Evolutionary conservation across 1,140 invertebrate genomes (phyloP).

Genomic region (Dermatophagoides farinae): DNA sequence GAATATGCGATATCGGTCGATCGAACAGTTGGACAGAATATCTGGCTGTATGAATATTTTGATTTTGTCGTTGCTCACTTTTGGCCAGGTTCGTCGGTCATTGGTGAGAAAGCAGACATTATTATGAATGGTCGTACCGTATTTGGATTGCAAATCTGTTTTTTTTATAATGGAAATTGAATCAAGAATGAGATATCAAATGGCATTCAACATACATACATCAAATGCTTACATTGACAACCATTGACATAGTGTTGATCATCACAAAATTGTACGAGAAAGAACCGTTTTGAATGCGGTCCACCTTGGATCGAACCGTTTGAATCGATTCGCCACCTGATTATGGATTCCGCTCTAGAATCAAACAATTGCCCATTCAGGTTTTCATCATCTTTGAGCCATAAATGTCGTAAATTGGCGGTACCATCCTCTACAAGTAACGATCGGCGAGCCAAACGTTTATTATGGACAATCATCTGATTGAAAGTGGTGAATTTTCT

Average conservation of each 20-base stretch:
- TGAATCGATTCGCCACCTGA: not conserved
- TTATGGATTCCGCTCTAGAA: not conserved
- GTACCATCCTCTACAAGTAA: not conserved
- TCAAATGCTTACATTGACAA: not conserved
- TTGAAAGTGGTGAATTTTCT: not conserved
- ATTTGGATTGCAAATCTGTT: too few species aligned
- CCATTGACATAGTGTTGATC: not conserved
- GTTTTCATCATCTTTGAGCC: not conserved
- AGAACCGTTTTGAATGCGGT: not conserved
- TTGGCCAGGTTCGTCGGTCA: too few species aligned
- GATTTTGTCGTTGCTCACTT: too few species aligned
- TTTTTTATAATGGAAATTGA: not conserved
- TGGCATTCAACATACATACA: not conserved
- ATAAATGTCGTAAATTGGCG: not conserved
- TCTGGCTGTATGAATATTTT: not conserved
- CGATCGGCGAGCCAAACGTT: not conserved
- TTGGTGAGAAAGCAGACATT: too few species aligned
- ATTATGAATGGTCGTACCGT: too few species aligned
- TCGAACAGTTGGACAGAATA: not conserved
- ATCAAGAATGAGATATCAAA: not conserved
- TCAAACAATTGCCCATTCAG: not conserved
- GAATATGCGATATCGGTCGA: not conserved
- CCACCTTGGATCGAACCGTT: too few species aligned
- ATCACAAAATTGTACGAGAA: not conserved
- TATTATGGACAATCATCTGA: not conserved